These are phyloP conservation scores for Lepidurus packardi DNA, from an alignment of 1,140 invertebrate species.

Conservation along the genomic window DNA sequence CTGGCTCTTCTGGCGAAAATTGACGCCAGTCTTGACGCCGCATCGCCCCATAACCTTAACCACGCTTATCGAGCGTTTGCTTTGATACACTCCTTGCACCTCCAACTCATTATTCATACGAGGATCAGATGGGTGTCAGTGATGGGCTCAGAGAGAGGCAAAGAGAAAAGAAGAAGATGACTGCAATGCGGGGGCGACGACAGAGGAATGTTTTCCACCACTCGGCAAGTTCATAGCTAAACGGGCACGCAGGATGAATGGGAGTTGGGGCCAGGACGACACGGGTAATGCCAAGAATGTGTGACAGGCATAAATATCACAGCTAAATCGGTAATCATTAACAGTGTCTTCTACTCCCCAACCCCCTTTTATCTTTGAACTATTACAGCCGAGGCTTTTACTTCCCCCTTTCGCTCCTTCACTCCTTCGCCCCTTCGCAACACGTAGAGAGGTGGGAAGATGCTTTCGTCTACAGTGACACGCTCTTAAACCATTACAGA, in stretches of 20 bases:
- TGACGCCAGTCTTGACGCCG: neutral
- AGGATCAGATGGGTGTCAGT: slow-evolving; percentile 13
- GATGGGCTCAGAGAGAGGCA: neutral
- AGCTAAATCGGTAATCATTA: slow-evolving; percentile 22
- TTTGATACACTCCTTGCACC: slow-evolving; percentile 12
- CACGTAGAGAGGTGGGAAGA: too few relatives aligned
- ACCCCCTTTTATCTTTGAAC: too few relatives aligned
- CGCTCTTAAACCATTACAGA: too few relatives aligned
- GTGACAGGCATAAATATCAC: slow-evolving; percentile 19
- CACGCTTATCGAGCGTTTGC: slow-evolving; percentile 16
- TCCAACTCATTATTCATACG: slow-evolving; percentile 15
- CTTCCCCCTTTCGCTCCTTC: too few relatives aligned
- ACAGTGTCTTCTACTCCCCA: neutral
- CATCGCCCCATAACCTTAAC: neutral
- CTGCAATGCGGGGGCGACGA: slow-evolving; percentile 20
- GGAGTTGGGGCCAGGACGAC: slow-evolving; percentile 8
- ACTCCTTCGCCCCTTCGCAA: too few relatives aligned
- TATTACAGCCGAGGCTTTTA: too few relatives aligned
- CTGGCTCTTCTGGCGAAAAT: neutral
- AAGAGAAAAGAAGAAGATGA: neutral
- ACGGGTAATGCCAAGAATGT: slow-evolving; percentile 6
- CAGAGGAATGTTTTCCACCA: slow-evolving; percentile 11
- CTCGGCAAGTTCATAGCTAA: slow-evolving; percentile 16
- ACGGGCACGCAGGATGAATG: neutral
- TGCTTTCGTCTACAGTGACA: too few relatives aligned